Conservation (phyloP, 2,888 invertebrate species). For the Dryobotodes eremita region DNA sequence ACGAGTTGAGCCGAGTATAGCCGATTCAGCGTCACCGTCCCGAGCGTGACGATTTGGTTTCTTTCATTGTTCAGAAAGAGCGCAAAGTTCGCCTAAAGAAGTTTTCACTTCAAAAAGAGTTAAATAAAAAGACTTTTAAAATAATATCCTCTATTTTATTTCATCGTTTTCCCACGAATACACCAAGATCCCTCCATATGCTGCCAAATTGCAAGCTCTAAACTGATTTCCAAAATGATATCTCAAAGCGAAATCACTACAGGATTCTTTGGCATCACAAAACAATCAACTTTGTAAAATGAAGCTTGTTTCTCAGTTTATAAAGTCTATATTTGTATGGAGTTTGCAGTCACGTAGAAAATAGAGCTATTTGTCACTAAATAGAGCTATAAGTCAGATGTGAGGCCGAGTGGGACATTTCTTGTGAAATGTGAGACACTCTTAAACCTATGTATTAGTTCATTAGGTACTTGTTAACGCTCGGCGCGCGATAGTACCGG, state of each 20-base stretch:
- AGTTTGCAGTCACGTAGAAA: slow-evolving; percentile 51
- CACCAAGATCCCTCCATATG: not conserved
- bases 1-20: no score
- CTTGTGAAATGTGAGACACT: slow-evolving; percentile 31
- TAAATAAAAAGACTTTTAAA: not conserved
- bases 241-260: slow-evolving; percentile 37
- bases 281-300: slow-evolving; percentile 26
- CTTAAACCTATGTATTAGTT: not conserved
- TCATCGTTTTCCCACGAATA: not conserved
- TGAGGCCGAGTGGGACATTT: slow-evolving; percentile 16
- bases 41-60: no score
- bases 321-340: slow-evolving; percentile 35
- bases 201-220: slow-evolving; percentile 12
- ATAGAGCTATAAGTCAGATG: slow-evolving; percentile 27
- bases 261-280: slow-evolving; percentile 22
- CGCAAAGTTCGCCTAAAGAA: no score
- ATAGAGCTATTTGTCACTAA: slow-evolving; percentile 48
- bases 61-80: no score
- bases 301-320: not conserved
- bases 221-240: slow-evolving; percentile 19
- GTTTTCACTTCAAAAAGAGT: not conserved
- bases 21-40: no score
- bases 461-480: not conserved
- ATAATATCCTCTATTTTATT: not conserved
- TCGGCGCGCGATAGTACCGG: not conserved